Evolutionary conservation across 1,140 invertebrate genomes (phyloP), one percentile per base, ranked within the genome.

Genomic region (Zaprionus ornatus): DNA sequence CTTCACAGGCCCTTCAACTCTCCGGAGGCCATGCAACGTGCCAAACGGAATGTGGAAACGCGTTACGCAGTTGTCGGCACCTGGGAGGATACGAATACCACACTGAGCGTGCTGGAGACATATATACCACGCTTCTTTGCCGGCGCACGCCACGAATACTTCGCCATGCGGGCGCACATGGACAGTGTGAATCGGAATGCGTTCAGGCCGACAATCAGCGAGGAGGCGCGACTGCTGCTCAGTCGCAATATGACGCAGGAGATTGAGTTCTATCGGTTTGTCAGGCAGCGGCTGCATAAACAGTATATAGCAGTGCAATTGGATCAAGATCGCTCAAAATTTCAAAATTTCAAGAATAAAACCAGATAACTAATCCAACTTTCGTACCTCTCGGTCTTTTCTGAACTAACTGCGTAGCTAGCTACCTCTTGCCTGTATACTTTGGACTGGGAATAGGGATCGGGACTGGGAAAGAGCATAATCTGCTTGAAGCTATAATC

Each of bases 241-340:
- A 93, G 96, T 66, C 94, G 93, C 57, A 98, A 98, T 91, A 96
- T 98, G 90, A 98, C 97, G 0, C 94, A 96, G 52, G 97, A 98
- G 93, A 97, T 98, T 23, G 97, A 98, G 91, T 97, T 98, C 90
- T 98, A 98, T 92, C 95, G 98, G 83, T 98, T 98, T 92, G 97
- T 97, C 86, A 95, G 95, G 81, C 97, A 98, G 91, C 94, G 97
- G 77, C 93, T 98, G 6, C 95, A 98, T 83, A 94, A 95, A 85
- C 97, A 98, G 91, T 94, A 96, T 71, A 93, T 96, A 62, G 97
- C 97, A 0, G 91, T 97, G 1, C 70, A 88, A 50, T 66, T 82
- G 74, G 77, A 88, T 6, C 13, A 4, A 64, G 60, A 74, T 82
- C 75, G 76, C 32, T 21, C 61, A 64, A 35, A 42, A 12, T 40